Percentiles rank a stretch among this genome's conserved stretches.
Conservation (phyloP, 2,888 invertebrate species). For the Drosophila setosimentum region DNA sequence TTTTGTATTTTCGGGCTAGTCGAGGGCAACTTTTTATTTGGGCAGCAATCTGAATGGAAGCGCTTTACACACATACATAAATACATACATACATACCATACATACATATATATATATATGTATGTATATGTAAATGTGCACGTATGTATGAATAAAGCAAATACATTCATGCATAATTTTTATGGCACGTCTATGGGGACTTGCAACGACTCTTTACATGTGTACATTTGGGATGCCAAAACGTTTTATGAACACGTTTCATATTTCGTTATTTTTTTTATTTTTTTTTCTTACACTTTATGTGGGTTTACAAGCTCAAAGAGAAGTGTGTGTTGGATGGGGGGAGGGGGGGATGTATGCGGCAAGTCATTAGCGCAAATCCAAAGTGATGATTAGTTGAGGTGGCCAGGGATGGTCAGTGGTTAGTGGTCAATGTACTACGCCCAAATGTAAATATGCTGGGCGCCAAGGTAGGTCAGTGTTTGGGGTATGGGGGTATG, state of each 20-base stretch:
- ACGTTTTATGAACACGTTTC: constrained; percentile 75
- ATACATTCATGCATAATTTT: constrained; percentile 81
- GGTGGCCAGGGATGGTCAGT: background rate
- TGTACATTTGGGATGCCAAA: constrained; percentile 74
- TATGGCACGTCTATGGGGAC: constrained; percentile 65
- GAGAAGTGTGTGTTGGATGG: constrained; percentile 4
- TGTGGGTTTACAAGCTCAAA: constrained; percentile 43
- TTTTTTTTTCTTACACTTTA: constrained; percentile 50
- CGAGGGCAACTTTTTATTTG: constrained; percentile 78
- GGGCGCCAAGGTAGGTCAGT: constrained; percentile 69
- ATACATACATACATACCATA: background rate
- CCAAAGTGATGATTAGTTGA: constrained; percentile 77
- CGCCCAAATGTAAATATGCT: constrained; percentile 75
- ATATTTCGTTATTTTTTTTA: constrained; percentile 25
- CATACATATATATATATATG: no score
- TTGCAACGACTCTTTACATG: constrained; percentile 39
- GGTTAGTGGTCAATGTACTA: constrained; percentile 70
- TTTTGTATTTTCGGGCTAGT: constrained; percentile 64
- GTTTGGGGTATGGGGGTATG: constrained; percentile 7
- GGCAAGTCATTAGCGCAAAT: constrained; percentile 73
- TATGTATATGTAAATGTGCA: constrained; percentile 7
- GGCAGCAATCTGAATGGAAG: constrained; percentile 58
- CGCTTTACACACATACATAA: background rate
- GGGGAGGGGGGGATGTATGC: constrained; percentile 14
- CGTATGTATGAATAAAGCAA: constrained; percentile 66